These are phyloP conservation scores for Pterophyllum scalare DNA, from an alignment of 2,113 vertebrate genomes.

Conservation along the genomic window DNA sequence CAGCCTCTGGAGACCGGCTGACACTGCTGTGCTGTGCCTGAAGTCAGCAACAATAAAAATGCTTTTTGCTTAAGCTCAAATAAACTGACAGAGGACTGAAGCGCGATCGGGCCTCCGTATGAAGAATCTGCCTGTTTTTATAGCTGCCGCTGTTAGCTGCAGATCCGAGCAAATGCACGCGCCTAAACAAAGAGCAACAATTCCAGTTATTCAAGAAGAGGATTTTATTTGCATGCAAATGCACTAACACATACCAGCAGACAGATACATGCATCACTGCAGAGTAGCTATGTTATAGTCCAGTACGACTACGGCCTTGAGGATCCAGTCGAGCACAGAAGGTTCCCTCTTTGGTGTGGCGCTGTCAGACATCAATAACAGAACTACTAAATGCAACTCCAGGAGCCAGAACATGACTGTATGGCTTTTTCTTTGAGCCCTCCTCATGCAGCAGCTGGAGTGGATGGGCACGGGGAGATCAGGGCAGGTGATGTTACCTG, in stretches of 20 bases:
- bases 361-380: neutral
- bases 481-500: no score
- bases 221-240: neutral
- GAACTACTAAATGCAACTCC: neutral
- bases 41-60: slow-evolving; percentile 34
- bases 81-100: neutral
- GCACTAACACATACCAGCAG: neutral
- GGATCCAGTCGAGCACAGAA: neutral
- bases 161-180: neutral
- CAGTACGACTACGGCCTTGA: no score
- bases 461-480: neutral
- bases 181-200: neutral
- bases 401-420: neutral
- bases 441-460: neutral
- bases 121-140: fast-evolving
- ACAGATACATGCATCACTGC: neutral
- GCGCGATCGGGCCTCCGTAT: neutral
- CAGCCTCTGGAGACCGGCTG: slow-evolving; percentile 9
- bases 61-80: neutral
- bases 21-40: neutral
- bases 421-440: neutral
- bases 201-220: neutral
- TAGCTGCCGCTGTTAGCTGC: fast-evolving
- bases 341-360: neutral
- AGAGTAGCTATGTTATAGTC: neutral